Base-by-base conservation (phyloP, 1,140 invertebrate genomes). In the Babylonia areolata region DNA sequence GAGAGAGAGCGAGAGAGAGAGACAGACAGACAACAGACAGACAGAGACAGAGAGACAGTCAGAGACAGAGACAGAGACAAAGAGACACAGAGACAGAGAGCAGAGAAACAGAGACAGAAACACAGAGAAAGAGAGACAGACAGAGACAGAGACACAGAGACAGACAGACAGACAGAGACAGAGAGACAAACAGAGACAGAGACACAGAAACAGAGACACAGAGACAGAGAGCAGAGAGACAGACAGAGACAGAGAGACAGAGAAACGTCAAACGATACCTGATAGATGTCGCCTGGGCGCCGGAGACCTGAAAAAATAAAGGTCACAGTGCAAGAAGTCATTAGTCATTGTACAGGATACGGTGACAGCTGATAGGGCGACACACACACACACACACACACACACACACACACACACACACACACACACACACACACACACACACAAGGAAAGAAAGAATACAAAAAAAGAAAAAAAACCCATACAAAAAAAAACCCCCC, bases 241-340 rank as follows among this genome's bases (percentile, higher is more conserved):
- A 9, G 46, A 51, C 2, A 9, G 46, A 51, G 6, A 15, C 0
- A 73, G 11, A 35, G 31, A 37, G 0, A 20, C 20, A 73, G 20
- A 73, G 35, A 73, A 12, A 35, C 31, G 78, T n/a, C n/a, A n/a
- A n/a, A n/a, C n/a, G 28, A 84, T 89, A 89, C 88, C 84, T 87
- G 84, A 20, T 28, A 77, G 54, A 33, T 89, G 88, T 87, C 88
- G 86, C 17, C 51, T 37, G 37, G 88, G 86, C 39, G 84, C 81
- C 31, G 88, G 88, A 73, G 33, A 35, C 31, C 86, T 87, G 75
- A 28, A 84, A 85, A 71, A 51, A 69, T 82, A 78, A 15, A 80
- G 39, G n/a, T 71, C 11, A 83, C n/a, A n/a, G n/a, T n/a, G n/a
- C n/a, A n/a, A n/a, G n/a, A n/a, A n/a, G n/a, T n/a, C n/a, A n/a